Evolutionary conservation across 1,140 invertebrate genomes (phyloP).

Genomic region (Coenobita brevimanus): DNA sequence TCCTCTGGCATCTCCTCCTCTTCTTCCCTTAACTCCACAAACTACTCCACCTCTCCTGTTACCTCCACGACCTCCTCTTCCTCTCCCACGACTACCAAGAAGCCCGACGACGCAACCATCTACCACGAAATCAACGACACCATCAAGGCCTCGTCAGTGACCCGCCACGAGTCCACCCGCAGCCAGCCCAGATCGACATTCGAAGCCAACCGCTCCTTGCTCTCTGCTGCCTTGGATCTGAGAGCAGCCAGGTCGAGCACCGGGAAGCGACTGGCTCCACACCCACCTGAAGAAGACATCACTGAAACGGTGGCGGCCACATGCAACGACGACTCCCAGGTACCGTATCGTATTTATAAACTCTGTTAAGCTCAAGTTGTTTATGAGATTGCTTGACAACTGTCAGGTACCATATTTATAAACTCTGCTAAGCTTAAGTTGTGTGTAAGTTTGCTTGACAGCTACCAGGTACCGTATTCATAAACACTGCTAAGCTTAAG

Average conservation of each 20-base stretch:
- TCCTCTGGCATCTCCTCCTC: too few species aligned
- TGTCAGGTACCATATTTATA: too few species aligned
- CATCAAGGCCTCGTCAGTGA: neutral
- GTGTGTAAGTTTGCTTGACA: too few species aligned
- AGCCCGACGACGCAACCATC: conserved; percentile 29
- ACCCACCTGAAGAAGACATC: conserved; percentile 61
- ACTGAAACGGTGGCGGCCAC: neutral
- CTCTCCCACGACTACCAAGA: neutral
- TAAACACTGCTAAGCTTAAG: too few species aligned
- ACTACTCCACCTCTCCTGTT: neutral
- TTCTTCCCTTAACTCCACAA: neutral
- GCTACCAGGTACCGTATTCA: too few species aligned
- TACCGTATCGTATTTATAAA: too few species aligned
- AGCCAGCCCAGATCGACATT: conserved; percentile 56
- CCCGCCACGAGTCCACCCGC: conserved; percentile 35
- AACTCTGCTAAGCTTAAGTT: too few species aligned
- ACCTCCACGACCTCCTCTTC: neutral
- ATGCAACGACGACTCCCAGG: neutral
- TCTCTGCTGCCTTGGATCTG: conserved; percentile 67
- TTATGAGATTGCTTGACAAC: too few species aligned
- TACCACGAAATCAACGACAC: conserved; percentile 44
- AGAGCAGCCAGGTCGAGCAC: conserved; percentile 51
- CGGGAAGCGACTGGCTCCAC: conserved; percentile 67
- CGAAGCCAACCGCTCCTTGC: conserved; percentile 62
- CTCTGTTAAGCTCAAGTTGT: too few species aligned